phyloP scores from a whole-genome alignment of 2,113 vertebrate species.

The Euleptes europaea region DNA sequence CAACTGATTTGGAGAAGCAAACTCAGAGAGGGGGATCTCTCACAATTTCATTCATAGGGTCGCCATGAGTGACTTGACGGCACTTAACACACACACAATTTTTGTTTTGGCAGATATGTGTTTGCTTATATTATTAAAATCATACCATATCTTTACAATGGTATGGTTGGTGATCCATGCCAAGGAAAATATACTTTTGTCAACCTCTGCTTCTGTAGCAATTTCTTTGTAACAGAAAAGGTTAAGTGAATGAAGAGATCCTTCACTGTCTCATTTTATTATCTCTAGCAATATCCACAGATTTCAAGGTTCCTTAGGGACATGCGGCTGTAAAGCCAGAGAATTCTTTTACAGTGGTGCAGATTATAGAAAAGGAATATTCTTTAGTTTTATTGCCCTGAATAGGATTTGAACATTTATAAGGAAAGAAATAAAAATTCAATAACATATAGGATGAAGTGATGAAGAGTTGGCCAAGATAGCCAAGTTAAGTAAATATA shows the following conservation, averaged over 20 bases:
- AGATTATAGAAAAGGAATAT: slow-evolving; percentile 33
- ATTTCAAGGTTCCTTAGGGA: slow-evolving; percentile 22
- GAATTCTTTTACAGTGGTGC: slow-evolving; percentile 6
- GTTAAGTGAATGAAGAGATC: neutral
- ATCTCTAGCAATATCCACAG: slow-evolving; percentile 30
- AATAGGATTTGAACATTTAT: slow-evolving; percentile 27
- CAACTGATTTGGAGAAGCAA: too few relatives aligned
- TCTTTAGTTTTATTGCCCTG: slow-evolving; percentile 26
- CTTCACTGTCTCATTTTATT: neutral
- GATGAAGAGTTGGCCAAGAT: too few relatives aligned
- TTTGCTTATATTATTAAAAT: neutral
- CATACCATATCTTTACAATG: neutral
- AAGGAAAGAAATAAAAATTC: neutral
- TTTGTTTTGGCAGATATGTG: neutral
- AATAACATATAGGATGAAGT: slow-evolving; percentile 1
- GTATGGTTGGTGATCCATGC: neutral
- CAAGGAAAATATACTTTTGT: neutral
- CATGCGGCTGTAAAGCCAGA: slow-evolving; percentile 26
- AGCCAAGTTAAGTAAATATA: too few relatives aligned
- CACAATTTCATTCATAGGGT: too few relatives aligned
- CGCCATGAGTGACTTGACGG: too few relatives aligned
- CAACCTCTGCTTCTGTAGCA: neutral
- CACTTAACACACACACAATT: too few relatives aligned
- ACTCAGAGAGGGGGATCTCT: too few relatives aligned
- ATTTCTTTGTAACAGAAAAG: slow-evolving; percentile 18